Conservation (phyloP, 2,797 vertebrate genomes). For the Phrynocephalus guinanensis region DNA sequence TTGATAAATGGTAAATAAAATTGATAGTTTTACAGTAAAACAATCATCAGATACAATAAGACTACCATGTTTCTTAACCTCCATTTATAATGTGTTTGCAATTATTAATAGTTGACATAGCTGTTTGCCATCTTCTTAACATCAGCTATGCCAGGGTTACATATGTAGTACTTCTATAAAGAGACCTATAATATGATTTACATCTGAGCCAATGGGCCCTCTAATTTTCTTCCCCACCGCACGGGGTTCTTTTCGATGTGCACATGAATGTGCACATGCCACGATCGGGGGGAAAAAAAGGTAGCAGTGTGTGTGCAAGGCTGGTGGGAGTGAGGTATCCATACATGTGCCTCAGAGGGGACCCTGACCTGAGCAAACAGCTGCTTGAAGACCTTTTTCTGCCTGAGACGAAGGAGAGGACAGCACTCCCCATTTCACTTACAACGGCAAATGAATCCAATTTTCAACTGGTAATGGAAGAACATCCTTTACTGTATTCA, state of each 20-base stretch:
- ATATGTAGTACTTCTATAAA: neutral
- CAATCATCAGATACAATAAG: too few species aligned
- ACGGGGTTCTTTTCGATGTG: too few species aligned
- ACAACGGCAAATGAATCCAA: neutral
- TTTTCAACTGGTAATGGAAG: neutral
- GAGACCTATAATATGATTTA: neutral
- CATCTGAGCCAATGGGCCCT: neutral
- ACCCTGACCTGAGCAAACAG: neutral
- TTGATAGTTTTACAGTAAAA: too few species aligned
- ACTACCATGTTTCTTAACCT: too few species aligned
- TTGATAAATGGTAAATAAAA: too few species aligned
- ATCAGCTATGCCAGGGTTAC: neutral
- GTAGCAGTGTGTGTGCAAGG: too few species aligned
- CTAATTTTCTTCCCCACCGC: too few species aligned
- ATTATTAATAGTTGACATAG: neutral
- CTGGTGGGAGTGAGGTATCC: too few species aligned
- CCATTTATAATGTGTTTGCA: too few species aligned
- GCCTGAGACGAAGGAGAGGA: neutral
- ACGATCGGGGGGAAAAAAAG: too few species aligned
- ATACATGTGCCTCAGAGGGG: too few species aligned
- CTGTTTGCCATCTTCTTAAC: neutral
- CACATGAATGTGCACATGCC: too few species aligned
- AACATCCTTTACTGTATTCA: neutral
- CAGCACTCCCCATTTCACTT: neutral
- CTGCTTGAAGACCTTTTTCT: neutral